These are phyloP conservation scores for Chaetorhynchus papuensis DNA, from an alignment of 2,113 vertebrate genomes.

Conservation along the genomic window DNA sequence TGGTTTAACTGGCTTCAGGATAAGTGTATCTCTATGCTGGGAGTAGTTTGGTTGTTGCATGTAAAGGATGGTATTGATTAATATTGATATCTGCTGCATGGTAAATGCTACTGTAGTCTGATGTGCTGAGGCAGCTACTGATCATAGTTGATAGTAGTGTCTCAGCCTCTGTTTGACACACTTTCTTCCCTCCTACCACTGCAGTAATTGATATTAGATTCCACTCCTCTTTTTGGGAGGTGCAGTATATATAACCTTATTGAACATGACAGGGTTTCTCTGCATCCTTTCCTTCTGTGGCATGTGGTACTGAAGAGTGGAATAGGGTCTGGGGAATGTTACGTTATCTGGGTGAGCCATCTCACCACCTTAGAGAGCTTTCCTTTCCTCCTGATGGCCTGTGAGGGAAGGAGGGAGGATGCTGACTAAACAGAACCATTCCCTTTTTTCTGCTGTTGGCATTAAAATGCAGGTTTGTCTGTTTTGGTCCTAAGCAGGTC, in stretches of 20 bases:
- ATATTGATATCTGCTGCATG: background rate
- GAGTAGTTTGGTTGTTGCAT: background rate
- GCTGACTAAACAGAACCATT: background rate
- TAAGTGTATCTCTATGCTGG: background rate
- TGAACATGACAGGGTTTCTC: background rate
- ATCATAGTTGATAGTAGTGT: background rate
- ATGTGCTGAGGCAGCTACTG: background rate
- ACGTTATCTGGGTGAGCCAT: background rate
- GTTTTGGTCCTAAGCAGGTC: background rate
- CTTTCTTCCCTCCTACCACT: background rate
- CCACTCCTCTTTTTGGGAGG: background rate
- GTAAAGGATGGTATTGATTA: background rate
- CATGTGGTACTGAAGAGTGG: background rate
- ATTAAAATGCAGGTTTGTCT: background rate
- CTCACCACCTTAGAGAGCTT: background rate
- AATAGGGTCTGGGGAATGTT: background rate
- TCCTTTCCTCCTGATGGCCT: background rate
- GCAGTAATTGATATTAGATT: background rate
- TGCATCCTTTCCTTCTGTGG: background rate
- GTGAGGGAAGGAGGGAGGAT: background rate
- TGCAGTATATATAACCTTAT: background rate
- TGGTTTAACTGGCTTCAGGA: background rate
- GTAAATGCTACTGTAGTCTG: background rate
- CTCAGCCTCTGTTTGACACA: background rate
- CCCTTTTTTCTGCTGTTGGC: background rate